These are phyloP conservation scores for Macrobrachium rosenbergii DNA, from an alignment of 1,140 invertebrate species.

Conservation along the genomic window DNA sequence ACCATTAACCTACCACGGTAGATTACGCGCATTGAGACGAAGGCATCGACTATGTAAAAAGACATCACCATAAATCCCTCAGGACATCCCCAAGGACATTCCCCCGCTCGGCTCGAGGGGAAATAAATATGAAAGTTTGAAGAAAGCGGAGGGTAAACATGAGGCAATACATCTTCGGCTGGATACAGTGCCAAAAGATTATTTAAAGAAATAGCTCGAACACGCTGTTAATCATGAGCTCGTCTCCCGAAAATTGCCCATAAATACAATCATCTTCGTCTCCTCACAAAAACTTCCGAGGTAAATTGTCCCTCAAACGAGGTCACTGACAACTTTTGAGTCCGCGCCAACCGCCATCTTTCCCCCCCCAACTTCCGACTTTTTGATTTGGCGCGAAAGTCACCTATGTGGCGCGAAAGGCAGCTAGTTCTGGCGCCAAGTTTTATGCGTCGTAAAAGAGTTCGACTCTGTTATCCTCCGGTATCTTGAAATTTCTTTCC, in stretches of 20 bases:
- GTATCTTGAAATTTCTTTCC: too few species aligned
- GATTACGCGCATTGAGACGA: too few species aligned
- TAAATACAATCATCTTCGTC: conserved; percentile 36
- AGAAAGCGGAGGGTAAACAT: background rate
- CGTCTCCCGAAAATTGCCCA: conserved; percentile 3
- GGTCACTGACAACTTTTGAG: conserved; percentile 25
- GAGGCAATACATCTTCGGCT: background rate
- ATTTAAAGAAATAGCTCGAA: background rate
- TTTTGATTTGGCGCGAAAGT: conserved; percentile 23
- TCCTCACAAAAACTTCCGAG: background rate
- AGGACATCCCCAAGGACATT: too few species aligned
- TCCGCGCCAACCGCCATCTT: conserved; percentile 23
- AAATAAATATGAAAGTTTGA: background rate
- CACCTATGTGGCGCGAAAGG: conserved; percentile 1
- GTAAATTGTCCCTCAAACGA: background rate
- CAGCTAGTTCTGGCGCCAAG: background rate
- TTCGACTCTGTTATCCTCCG: too few species aligned
- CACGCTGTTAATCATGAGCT: conserved; percentile 10
- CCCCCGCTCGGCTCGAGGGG: too few species aligned
- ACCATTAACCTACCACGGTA: too few species aligned
- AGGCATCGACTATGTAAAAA: too few species aligned
- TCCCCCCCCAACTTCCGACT: background rate
- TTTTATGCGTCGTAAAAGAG: background rate
- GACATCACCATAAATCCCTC: too few species aligned
- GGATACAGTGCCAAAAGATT: background rate